phyloP scores from a whole-genome alignment of 2,113 vertebrate genomes.

The Megatriorchis doriae region DNA sequence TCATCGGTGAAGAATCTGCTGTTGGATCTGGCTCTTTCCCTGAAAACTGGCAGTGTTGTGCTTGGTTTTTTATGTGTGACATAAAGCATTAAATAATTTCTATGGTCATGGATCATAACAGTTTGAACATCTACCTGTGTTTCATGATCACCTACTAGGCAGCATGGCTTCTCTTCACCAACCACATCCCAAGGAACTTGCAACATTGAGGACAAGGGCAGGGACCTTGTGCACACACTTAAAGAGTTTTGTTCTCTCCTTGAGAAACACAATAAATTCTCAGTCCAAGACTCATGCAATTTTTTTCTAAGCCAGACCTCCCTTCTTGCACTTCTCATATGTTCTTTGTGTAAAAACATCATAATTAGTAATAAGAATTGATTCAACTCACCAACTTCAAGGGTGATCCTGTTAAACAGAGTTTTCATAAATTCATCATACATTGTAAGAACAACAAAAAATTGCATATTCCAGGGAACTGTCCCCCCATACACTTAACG shows the following conservation, averaged over 20 bases:
- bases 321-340: background rate
- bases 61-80: conserved; percentile 50
- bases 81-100: background rate
- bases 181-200: background rate
- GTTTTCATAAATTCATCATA: background rate
- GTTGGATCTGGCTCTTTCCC: conserved; percentile 15
- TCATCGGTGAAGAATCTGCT: background rate
- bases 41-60: conserved; percentile 10
- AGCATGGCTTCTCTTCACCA: background rate
- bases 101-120: background rate
- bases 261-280: background rate
- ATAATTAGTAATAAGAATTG: background rate
- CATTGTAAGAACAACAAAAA: background rate
- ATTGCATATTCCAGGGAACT: background rate
- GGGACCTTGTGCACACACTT: background rate
- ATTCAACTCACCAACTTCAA: background rate
- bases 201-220: background rate
- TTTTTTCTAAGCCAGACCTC: background rate
- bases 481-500: background rate
- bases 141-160: conserved; percentile 32
- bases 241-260: background rate
- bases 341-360: background rate
- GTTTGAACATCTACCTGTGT: background rate
- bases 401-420: background rate
- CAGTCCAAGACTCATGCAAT: background rate